Base-by-base conservation (phyloP, 1,140 invertebrate species). In the Macrocentrus cingulum region DNA sequence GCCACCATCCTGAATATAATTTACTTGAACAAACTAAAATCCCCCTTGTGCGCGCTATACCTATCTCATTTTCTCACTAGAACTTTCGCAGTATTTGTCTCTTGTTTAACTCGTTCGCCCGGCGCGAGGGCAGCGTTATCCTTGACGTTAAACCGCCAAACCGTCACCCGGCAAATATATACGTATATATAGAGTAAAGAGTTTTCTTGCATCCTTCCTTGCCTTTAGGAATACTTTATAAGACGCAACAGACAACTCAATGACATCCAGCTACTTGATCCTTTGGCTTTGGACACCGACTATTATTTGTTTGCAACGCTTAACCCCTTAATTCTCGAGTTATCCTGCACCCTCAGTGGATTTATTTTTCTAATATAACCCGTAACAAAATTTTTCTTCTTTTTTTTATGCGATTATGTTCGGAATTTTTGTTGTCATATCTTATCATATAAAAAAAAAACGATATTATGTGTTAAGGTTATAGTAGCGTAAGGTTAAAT, bases 1-100 rank as follows among this genome's bases (percentile, higher is more conserved):
- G 62, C 67, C 61, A 66, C 66, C 70, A 67, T 69, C 66, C 72
- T 74, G 75, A 79, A 80, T 79, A 79, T 76, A 79, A 80, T 80
- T 80, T 79, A 75, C 71, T 74, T 74, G 71, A 75, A 74, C 71
- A 79, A 79, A 77, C 76, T 74, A 67, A 75, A 77, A 76, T 73
- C 70, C 73, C 70, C 68, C 62, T 66, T 46, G 61, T 62, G 44
- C 50, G 36, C 36, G 44, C 46, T 20, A 37, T 41, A n/a, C n/a
- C 56, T 50, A 18, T 39, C 50, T 58, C 25, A 18, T 59, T 11
- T 3, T 34, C 53, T 44, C 52, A 6, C 39, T 36, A 36, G 22
- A 25, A 46, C 53, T 25, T 56, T 39, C 19, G n/a, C n/a, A 48
- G 23, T 25, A 48, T 48, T 19, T 46, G 22, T 22, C 44, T 46